phyloP scores from a whole-genome alignment of 1,140 invertebrate species.

The Ceratitis capitata region DNA sequence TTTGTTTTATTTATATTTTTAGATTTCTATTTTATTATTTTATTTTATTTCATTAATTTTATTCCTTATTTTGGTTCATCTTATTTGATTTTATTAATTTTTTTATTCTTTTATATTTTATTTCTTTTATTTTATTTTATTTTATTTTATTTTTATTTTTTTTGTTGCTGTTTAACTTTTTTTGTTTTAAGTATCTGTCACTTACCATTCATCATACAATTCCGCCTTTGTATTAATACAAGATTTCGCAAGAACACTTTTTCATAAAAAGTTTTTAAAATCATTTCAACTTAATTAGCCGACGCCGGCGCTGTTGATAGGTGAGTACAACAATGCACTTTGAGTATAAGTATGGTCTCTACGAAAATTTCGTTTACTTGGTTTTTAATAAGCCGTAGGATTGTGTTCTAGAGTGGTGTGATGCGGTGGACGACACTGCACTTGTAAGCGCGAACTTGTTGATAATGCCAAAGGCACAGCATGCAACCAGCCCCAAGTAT shows the following conservation, averaged over 20 bases:
- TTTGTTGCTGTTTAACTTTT: too few species aligned
- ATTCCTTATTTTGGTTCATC: too few species aligned
- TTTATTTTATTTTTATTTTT: not conserved
- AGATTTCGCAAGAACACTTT: slow-evolving; percentile 9
- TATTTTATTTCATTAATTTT: too few species aligned
- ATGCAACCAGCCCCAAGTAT: not conserved
- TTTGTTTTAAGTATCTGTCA: not conserved
- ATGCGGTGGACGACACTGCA: not conserved
- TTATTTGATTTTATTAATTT: too few species aligned
- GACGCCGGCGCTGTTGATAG: not conserved
- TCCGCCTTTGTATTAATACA: not conserved
- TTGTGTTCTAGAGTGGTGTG: not conserved
- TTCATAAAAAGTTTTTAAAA: slow-evolving; percentile 9
- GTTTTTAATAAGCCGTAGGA: not conserved
- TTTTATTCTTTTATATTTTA: not conserved
- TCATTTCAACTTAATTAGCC: slow-evolving; percentile 2
- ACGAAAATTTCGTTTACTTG: not conserved
- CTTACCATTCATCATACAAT: not conserved
- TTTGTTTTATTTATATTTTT: too few species aligned
- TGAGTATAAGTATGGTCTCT: too few species aligned
- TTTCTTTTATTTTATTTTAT: not conserved
- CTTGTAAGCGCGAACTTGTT: not conserved
- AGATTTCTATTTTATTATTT: too few species aligned
- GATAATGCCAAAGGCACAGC: not conserved
- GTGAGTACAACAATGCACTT: too few species aligned